These are phyloP conservation scores for Drosophila equinoxialis DNA, from an alignment of 1,140 invertebrate species.

Conservation along the genomic window DNA sequence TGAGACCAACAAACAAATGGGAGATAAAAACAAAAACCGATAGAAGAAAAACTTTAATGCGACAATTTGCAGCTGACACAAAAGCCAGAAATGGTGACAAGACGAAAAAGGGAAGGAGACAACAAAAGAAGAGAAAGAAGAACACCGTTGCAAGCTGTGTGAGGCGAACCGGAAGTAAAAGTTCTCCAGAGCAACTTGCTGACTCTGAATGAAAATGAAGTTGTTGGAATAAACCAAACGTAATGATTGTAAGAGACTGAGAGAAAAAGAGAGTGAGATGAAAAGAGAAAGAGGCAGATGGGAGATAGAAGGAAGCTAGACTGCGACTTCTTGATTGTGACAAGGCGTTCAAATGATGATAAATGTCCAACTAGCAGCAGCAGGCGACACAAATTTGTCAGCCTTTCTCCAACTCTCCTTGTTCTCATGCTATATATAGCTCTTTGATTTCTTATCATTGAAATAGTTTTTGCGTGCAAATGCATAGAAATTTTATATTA, in stretches of 20 bases:
- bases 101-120: neutral
- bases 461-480: constrained; percentile 45
- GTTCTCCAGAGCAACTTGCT: constrained; percentile 39
- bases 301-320: constrained; percentile 41
- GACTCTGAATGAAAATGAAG: constrained; percentile 55
- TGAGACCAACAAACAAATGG: constrained; percentile 28
- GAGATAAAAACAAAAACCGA: constrained; percentile 30
- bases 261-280: neutral
- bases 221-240: constrained; percentile 35
- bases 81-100: constrained; percentile 18
- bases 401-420: constrained; percentile 2
- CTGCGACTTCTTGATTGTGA: constrained; percentile 50
- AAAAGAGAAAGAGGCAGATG: neutral
- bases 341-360: constrained; percentile 53
- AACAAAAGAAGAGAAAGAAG: constrained; percentile 14
- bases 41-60: constrained; percentile 51
- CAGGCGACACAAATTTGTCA: constrained; percentile 64
- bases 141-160: constrained; percentile 39
- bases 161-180: constrained; percentile 49
- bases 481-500: constrained; percentile 63
- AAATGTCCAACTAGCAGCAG: constrained; percentile 49
- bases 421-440: constrained; percentile 17
- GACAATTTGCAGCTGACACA: constrained; percentile 66
- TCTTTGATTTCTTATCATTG: constrained; percentile 43
- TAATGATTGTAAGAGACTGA: constrained; percentile 15